Base-by-base conservation (phyloP, 1,140 invertebrate genomes). In the Chymomyza costata region DNA sequence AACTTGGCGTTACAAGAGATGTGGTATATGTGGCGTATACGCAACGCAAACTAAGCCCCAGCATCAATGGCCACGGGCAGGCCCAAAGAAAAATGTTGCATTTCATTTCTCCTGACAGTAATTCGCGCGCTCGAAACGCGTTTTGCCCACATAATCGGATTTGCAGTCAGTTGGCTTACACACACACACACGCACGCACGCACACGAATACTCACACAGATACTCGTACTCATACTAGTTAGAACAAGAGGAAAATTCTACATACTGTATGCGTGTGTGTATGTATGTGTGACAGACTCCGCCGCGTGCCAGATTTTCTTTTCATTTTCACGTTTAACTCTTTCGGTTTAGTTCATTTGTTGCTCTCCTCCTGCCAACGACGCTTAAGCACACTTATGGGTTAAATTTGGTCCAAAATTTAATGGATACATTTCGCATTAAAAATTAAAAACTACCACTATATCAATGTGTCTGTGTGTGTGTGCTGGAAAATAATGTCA, bases 71-170 rank as follows among this genome's bases (percentile, higher is more conserved):
- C 65, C 64, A 70, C 56, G 37, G 47, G 17, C 37, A 50, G 51
- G 43, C 47, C 41, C 10, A 47, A 78, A 73, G 67, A 78, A 78
- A 80, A 78, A 78, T 80, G 73, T 73, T 73, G 64, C 73, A 73
- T 78, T 78, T 78, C 58, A 78, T 78, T 67, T 80, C 73, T 71
- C 67, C 53, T 55, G 64, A 73, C 73, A 65, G 73, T 80, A 78
- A 78, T 78, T 78, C 73, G 67, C 59, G 67, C 64, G 56, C n/a
- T n/a, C 51, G 53, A 46, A 67, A 61, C 55, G 73, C 67, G 56
- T 58, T 80, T 73, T 65, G 67, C 49, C 65, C 74, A 50, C 73
- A 73, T 80, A 78, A 80, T 78, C 73, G 67, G 73, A 80, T 80
- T 80, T 80, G 39, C 40, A 45, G 40, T 10, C 28, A 61, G 37